Conservation (phyloP, 2,797 vertebrate species). For the Sebastes nivosus region DNA sequence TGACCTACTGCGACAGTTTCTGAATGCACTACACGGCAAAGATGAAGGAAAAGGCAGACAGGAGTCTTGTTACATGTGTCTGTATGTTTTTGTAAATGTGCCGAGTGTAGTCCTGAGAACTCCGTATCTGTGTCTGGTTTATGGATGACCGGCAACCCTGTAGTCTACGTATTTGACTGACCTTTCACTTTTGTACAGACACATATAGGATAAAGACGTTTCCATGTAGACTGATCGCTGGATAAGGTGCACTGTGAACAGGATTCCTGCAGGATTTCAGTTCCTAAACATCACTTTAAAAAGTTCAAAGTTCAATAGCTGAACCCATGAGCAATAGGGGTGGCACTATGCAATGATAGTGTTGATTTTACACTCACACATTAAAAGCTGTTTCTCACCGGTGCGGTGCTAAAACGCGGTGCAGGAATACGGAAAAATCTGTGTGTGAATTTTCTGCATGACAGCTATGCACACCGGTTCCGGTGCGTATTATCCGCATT, state of each 20-base stretch:
- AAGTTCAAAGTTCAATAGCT: neutral
- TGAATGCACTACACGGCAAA: neutral
- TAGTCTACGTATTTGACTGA: neutral
- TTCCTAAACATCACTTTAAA: neutral
- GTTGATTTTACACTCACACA: no score
- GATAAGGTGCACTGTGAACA: neutral
- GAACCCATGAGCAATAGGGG: neutral
- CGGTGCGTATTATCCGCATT: no score
- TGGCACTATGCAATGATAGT: no score
- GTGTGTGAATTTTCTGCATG: no score
- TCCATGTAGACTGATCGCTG: neutral
- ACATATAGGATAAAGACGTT: neutral
- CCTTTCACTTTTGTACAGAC: constrained; percentile 26
- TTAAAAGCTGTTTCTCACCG: no score
- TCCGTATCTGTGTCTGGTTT: constrained; percentile 1
- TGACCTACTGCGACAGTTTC: neutral
- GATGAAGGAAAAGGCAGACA: neutral
- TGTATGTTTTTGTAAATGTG: neutral
- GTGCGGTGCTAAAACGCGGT: no score
- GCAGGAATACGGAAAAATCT: no score
- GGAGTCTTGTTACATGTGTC: neutral
- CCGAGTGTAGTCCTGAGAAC: neutral
- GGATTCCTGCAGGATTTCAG: neutral
- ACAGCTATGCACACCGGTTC: no score
- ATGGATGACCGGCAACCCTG: neutral